Conservation (phyloP, 1,140 invertebrate genomes). For the Pararge aegeria region DNA sequence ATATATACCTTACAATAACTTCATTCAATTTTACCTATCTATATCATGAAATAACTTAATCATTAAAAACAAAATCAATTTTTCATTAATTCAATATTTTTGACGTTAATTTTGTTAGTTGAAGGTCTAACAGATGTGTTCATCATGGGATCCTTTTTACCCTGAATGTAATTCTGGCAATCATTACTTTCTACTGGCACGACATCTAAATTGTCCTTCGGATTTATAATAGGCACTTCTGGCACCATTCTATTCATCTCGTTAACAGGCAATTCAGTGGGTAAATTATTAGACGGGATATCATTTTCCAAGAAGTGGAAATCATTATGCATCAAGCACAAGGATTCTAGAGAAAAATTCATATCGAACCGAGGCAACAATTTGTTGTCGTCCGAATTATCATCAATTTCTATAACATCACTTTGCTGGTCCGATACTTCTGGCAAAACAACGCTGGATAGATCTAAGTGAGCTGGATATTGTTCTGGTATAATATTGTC, state of each 20-base stretch:
- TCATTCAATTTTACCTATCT: neutral
- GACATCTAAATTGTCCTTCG: slow-evolving; percentile 50
- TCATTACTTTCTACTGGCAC: slow-evolving; percentile 41
- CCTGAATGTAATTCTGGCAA: slow-evolving; percentile 56
- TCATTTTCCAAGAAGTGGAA: slow-evolving; percentile 71
- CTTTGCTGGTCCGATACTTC: slow-evolving; percentile 56
- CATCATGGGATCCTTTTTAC: slow-evolving; percentile 74
- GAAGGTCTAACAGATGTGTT: slow-evolving; percentile 60
- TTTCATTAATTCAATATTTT: slow-evolving; percentile 76
- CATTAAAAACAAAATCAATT: slow-evolving; percentile 59
- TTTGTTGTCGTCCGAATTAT: slow-evolving; percentile 75
- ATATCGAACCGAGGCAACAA: slow-evolving; percentile 66
- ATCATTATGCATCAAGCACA: slow-evolving; percentile 72
- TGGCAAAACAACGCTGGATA: slow-evolving; percentile 51
- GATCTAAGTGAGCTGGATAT: slow-evolving; percentile 58
- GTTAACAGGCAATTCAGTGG: slow-evolving; percentile 45
- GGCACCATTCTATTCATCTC: slow-evolving; percentile 62
- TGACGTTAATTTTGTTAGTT: slow-evolving; percentile 73
- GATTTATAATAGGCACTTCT: slow-evolving; percentile 56
- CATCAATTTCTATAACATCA: slow-evolving; percentile 73
- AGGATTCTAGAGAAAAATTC: slow-evolving; percentile 67
- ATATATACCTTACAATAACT: slow-evolving; percentile 10
- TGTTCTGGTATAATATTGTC: slow-evolving; percentile 70
- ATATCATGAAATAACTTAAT: no score
- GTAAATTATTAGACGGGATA: slow-evolving; percentile 42